Conservation (phyloP, 2,888 invertebrate genomes). For the Tipula unca region DNA sequence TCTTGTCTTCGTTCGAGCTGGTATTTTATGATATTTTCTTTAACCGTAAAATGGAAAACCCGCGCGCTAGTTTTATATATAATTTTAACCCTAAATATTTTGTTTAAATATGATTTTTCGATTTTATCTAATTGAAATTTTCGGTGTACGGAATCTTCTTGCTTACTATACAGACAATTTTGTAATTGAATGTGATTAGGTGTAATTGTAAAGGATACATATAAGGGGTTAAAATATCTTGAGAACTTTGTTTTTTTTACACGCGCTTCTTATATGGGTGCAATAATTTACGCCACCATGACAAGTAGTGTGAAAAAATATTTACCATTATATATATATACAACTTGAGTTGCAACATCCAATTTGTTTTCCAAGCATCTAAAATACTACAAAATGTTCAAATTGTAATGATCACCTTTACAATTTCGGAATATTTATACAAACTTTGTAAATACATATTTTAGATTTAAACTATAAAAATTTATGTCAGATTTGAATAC, state of each 20-base stretch:
- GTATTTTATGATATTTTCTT: background rate
- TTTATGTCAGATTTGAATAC: too few species aligned
- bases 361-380: too few species aligned
- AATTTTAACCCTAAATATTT: background rate
- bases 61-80: background rate
- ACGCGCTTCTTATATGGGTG: background rate
- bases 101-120: background rate
- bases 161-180: background rate
- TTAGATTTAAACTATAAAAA: too few species aligned
- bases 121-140: constrained; percentile 14
- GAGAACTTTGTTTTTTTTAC: background rate
- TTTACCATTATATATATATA: background rate
- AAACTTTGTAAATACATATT: too few species aligned
- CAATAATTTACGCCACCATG: background rate
- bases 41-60: background rate
- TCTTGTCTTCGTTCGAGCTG: background rate
- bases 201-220: background rate
- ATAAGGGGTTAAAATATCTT: background rate
- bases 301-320: background rate
- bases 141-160: background rate
- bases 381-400: too few species aligned
- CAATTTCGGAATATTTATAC: too few species aligned
- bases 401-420: too few species aligned
- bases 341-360: too few species aligned
- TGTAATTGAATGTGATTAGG: background rate